Base-by-base conservation (phyloP, 2,888 invertebrate genomes). In the Neelides folsomi region DNA sequence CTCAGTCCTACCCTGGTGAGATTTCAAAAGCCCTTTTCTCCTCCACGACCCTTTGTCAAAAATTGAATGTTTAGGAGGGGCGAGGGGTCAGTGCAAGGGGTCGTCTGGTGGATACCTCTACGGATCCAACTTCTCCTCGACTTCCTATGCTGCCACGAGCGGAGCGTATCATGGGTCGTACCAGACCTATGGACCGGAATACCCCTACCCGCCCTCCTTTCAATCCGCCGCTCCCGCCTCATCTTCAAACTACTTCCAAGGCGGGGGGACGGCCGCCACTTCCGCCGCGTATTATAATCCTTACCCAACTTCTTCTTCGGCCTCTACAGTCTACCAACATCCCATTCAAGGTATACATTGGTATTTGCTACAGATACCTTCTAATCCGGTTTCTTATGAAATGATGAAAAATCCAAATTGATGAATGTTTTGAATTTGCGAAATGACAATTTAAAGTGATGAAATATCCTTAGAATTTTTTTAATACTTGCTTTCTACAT, bases 1-100 rank as follows among this genome's bases (percentile, higher is more conserved):
- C 63, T 47, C 63, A 63, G 55, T 57, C 61, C 27, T 63, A 63
- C 53, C 53, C 63, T 47, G 61, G 63, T 63, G 58, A 61, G 59
- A 10, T 12, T 44, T 48, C 47, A 39, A 27, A 5, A 27, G 27
- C 27, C 27, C 49, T 49, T 56, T 56, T 56, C 27, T 27, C 27
- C 27, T 27, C 49, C 27, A 50, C 41, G 20, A 37, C 20, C 45
- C n/a, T 44, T 20, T n/a, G n/a, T 16, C 9, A 8, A 10, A 44
- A 44, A 44, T 44, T 46, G 12, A 8, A n/a, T 46, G 7, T 38
- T 18, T 40, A n/a, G 9, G 34, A 56, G 56, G 56, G 35, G 38
- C 50, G 15, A 41, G 56, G 46, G 55, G 55, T 38, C 54, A 53
- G 27, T 61, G 61, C 43, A 61, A 61, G 55, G 57, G 52, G 43